phyloP scores from a whole-genome alignment of 2,888 invertebrate species.

The Phaonia tiefii region DNA sequence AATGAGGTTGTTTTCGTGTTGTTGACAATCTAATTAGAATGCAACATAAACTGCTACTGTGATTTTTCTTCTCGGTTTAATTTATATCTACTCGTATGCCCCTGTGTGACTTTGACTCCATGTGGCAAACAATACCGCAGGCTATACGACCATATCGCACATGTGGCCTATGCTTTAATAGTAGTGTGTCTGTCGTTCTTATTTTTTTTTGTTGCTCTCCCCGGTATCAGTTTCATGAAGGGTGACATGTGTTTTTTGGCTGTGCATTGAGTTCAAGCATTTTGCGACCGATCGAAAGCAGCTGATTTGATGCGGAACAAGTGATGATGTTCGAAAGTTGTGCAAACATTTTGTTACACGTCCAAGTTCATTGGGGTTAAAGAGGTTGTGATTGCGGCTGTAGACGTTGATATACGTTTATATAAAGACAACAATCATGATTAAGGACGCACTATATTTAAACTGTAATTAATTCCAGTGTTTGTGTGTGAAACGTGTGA shows the following conservation, averaged over 20 bases:
- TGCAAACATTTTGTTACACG: slow-evolving; percentile 30
- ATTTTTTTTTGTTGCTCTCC: neutral
- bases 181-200: neutral
- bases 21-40: slow-evolving; percentile 79
- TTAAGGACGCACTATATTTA: slow-evolving; percentile 28
- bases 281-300: slow-evolving; percentile 70
- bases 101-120: no score
- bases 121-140: neutral
- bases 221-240: slow-evolving; percentile 65
- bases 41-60: slow-evolving; percentile 72
- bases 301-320: slow-evolving; percentile 64
- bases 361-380: slow-evolving; percentile 32
- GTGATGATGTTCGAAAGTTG: slow-evolving; percentile 58
- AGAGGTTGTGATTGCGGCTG: neutral
- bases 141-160: neutral
- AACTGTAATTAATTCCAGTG: slow-evolving; percentile 25
- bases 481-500: neutral
- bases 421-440: slow-evolving; percentile 25
- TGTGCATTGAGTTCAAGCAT: slow-evolving; percentile 70
- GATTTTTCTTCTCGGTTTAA: slow-evolving; percentile 54
- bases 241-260: slow-evolving; percentile 75
- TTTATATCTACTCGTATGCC: slow-evolving; percentile 11
- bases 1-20: slow-evolving; percentile 60
- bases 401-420: slow-evolving; percentile 31
- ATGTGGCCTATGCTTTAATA: slow-evolving; percentile 28